phyloP scores from a whole-genome alignment of 2,888 invertebrate genomes.

The Pelosia muscerda region DNA sequence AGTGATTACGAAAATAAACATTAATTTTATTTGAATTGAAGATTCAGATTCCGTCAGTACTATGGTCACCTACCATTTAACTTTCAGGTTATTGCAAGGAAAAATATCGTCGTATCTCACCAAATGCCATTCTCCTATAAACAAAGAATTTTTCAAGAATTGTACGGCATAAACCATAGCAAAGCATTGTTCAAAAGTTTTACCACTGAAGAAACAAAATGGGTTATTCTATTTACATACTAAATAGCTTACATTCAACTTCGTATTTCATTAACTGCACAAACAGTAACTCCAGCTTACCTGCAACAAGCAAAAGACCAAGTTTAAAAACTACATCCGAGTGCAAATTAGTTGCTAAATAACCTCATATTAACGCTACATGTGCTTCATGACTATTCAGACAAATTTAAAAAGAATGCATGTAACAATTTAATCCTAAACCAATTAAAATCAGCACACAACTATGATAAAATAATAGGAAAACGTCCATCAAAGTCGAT shows the following conservation, averaged over 20 bases:
- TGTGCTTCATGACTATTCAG: background rate
- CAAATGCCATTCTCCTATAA: background rate
- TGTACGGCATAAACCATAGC: background rate
- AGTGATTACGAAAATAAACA: too few species aligned
- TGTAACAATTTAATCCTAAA: background rate
- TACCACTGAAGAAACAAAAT: slow-evolving; percentile 8
- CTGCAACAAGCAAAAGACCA: slow-evolving; percentile 56
- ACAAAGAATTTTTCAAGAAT: background rate
- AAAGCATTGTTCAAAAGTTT: background rate
- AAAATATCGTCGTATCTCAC: background rate
- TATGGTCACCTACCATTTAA: background rate
- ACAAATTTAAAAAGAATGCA: background rate
- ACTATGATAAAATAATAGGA: too few species aligned
- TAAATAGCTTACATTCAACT: slow-evolving; percentile 35
- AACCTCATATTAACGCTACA: slow-evolving; percentile 10
- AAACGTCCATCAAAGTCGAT: too few species aligned
- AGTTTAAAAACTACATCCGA: slow-evolving; percentile 37
- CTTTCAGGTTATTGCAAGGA: too few species aligned
- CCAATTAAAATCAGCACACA: too few species aligned
- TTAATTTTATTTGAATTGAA: background rate
- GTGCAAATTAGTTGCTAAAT: slow-evolving; percentile 19
- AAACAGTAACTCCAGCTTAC: slow-evolving; percentile 50
- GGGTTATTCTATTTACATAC: slow-evolving; percentile 25
- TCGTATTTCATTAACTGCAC: slow-evolving; percentile 39
- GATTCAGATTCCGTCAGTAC: background rate